A percentile compares a stretch with the other conserved stretches of the same genome.
These are phyloP conservation scores for Cynopterus sphinx DNA, from an alignment of 2,797 vertebrate species.

Conservation along the genomic window DNA sequence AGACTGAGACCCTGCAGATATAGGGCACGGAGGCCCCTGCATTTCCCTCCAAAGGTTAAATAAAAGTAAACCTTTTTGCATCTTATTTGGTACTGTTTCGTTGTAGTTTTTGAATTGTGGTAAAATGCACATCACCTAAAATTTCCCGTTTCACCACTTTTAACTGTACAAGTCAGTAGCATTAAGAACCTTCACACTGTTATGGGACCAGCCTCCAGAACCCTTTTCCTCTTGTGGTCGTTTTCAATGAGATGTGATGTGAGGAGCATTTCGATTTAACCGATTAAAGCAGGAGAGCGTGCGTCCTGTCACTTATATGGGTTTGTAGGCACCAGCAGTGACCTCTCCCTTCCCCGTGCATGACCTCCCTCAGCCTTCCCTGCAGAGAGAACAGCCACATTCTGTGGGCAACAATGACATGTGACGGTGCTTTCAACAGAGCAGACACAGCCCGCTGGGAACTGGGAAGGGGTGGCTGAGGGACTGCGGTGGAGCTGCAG, in stretches of 20 bases:
- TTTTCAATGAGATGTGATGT: not conserved
- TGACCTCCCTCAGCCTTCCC: not conserved
- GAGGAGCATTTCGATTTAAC: not conserved
- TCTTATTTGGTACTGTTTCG: not conserved
- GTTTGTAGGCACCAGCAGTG: not conserved
- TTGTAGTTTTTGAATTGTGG: not conserved
- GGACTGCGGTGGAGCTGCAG: not conserved
- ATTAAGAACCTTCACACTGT: not conserved
- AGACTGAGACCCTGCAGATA: too few species aligned
- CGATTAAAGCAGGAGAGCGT: not conserved
- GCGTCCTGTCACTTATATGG: not conserved
- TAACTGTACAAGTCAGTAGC: not conserved
- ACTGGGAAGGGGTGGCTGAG: not conserved
- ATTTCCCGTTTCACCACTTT: not conserved
- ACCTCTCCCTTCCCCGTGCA: not conserved
- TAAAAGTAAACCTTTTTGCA: not conserved
- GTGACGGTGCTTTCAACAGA: rapidly evolving
- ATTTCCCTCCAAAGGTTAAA: not conserved
- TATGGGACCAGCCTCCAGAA: not conserved
- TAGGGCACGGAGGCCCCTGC: not conserved
- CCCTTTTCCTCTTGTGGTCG: not conserved
- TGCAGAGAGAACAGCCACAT: not conserved
- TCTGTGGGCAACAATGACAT: not conserved
- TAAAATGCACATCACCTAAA: not conserved
- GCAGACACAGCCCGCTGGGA: not conserved